Percentiles rank a stretch among this genome's conserved stretches.
phyloP scores from a whole-genome alignment of 2,888 invertebrate genomes.

The Platycheirus rosarum region DNA sequence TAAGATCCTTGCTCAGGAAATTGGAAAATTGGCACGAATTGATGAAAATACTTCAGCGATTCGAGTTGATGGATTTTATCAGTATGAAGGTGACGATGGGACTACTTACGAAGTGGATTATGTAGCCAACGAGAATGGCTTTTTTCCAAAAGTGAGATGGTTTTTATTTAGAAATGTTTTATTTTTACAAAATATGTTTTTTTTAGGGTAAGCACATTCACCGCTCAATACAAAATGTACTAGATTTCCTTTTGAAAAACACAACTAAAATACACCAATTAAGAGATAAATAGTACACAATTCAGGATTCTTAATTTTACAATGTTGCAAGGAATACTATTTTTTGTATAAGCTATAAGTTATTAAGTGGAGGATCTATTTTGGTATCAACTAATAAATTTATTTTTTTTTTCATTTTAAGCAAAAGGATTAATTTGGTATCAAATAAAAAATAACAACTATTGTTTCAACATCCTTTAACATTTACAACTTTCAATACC shows the following conservation, averaged over 20 bases:
- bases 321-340: too few relatives aligned
- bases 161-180: background rate
- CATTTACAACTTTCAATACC: too few relatives aligned
- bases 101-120: constrained; percentile 82
- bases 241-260: constrained; percentile 46
- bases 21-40: constrained; percentile 36
- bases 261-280: constrained; percentile 39
- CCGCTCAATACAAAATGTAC: constrained; percentile 43
- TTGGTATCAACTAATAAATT: too few relatives aligned
- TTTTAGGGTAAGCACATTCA: constrained; percentile 49
- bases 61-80: constrained; percentile 83
- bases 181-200: background rate
- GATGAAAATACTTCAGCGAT: constrained; percentile 34
- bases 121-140: constrained; percentile 83
- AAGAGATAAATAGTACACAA: too few relatives aligned
- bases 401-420: too few relatives aligned
- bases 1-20: constrained; percentile 83
- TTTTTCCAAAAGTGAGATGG: constrained; percentile 76
- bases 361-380: too few relatives aligned
- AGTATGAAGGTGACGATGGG: constrained; percentile 85
- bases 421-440: too few relatives aligned
- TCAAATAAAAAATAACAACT: too few relatives aligned
- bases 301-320: too few relatives aligned
- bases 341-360: too few relatives aligned
- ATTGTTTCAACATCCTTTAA: too few relatives aligned